Conservation (phyloP, 2,888 invertebrate species). For the Philhelius pedissequus region DNA sequence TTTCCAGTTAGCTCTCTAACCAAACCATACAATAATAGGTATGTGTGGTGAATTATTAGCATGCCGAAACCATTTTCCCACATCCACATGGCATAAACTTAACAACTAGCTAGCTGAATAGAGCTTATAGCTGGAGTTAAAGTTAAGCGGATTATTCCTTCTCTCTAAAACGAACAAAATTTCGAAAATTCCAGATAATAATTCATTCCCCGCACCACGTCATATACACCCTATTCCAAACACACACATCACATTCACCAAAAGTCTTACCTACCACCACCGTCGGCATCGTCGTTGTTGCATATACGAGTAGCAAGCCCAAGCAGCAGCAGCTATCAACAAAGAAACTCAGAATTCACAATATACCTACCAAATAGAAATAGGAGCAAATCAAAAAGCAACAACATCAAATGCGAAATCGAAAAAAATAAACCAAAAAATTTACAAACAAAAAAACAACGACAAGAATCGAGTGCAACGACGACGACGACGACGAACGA, state of each 20-base stretch:
- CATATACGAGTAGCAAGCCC: neutral
- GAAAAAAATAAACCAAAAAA: conserved; percentile 17
- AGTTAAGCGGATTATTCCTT: conserved; percentile 18
- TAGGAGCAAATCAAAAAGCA: conserved; percentile 66
- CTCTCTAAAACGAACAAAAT: conserved; percentile 47
- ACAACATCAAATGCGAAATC: conserved; percentile 26
- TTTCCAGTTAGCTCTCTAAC: conserved; percentile 20
- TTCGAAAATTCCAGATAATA: conserved; percentile 65
- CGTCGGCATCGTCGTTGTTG: no score
- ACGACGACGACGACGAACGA: conserved; percentile 58
- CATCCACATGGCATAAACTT: conserved; percentile 3
- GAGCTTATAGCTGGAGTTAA: neutral
- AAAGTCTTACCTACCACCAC: conserved; percentile 39
- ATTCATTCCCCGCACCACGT: conserved; percentile 1
- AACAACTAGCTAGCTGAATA: neutral
- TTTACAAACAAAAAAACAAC: neutral
- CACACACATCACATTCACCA: conserved; percentile 8
- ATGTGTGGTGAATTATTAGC: conserved; percentile 58
- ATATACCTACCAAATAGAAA: conserved; percentile 56
- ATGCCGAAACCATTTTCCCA: conserved; percentile 53
- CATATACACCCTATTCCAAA: conserved; percentile 6
- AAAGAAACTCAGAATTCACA: conserved; percentile 51
- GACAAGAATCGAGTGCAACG: conserved; percentile 58
- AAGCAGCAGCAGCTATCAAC: conserved; percentile 38
- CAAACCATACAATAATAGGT: conserved; percentile 43